phyloP scores from a whole-genome alignment of 1,140 invertebrate species.

The Pseudomyrmex cubaensis region DNA sequence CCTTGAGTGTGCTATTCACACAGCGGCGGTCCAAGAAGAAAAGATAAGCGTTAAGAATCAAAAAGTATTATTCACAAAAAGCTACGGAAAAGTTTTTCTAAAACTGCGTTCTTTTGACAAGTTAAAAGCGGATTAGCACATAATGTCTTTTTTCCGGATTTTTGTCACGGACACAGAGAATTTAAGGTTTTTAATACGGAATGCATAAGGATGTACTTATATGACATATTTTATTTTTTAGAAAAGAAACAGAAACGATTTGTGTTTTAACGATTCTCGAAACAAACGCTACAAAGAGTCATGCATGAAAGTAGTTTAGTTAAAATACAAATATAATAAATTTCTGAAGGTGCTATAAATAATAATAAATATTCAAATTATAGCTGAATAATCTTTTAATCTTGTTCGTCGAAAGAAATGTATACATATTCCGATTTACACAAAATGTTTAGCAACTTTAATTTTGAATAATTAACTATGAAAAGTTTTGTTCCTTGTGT shows the following conservation, averaged over 20 bases:
- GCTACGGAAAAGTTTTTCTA: slow-evolving; percentile 34
- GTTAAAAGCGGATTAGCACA: slow-evolving; percentile 71
- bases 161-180: slow-evolving; percentile 30
- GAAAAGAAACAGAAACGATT: background rate
- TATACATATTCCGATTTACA: slow-evolving; percentile 8
- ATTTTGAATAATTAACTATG: slow-evolving; percentile 8
- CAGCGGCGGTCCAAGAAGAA: slow-evolving; percentile 42
- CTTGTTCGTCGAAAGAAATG: background rate
- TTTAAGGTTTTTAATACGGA: slow-evolving; percentile 28
- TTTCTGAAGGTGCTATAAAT: background rate
- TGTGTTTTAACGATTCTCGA: slow-evolving; percentile 21
- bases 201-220: background rate
- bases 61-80: slow-evolving; percentile 68
- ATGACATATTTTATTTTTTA: background rate
- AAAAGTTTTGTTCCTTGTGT: background rate
- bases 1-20: slow-evolving; percentile 49
- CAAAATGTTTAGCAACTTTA: background rate
- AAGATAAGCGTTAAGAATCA: slow-evolving; percentile 59
- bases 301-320: background rate
- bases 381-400: background rate
- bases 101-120: slow-evolving; percentile 62
- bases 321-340: background rate
- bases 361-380: background rate
- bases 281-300: slow-evolving; percentile 26
- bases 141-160: slow-evolving; percentile 66